These are phyloP conservation scores for Teleiodes luculella DNA, from an alignment of 2,888 invertebrate species.

Conservation along the genomic window DNA sequence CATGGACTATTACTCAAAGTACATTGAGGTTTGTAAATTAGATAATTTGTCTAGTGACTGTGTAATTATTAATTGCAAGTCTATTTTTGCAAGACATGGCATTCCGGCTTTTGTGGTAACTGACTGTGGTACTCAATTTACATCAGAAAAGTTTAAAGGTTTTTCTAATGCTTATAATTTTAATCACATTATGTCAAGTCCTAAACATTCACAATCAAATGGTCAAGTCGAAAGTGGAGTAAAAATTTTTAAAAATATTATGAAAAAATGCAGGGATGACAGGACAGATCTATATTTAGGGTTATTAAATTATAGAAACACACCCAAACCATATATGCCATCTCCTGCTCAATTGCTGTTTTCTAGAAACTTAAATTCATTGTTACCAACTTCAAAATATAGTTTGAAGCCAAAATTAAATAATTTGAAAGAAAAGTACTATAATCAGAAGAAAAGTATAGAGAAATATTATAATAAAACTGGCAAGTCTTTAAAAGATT, in stretches of 20 bases:
- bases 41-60: slow-evolving; percentile 10
- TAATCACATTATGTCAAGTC: slow-evolving; percentile 22
- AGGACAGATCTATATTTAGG: slow-evolving; percentile 27
- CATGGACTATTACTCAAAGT: slow-evolving; percentile 30
- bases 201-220: slow-evolving; percentile 25
- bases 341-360: slow-evolving; percentile 22
- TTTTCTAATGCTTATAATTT: slow-evolving; percentile 19
- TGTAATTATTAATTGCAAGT: slow-evolving; percentile 21
- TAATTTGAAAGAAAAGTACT: slow-evolving; percentile 4
- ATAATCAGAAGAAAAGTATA: slow-evolving; percentile 2
- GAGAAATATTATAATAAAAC: slow-evolving; percentile 18
- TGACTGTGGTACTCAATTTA: slow-evolving; percentile 27
- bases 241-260: slow-evolving; percentile 23
- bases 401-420: slow-evolving; percentile 11
- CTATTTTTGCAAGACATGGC: slow-evolving; percentile 25
- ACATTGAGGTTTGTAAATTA: slow-evolving; percentile 27
- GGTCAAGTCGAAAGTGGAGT: slow-evolving; percentile 26
- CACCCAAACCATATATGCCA: slow-evolving; percentile 25
- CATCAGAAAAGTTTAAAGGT: slow-evolving; percentile 17
- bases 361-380: slow-evolving; percentile 29
- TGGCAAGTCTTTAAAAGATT: slow-evolving; percentile 16
- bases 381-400: slow-evolving; percentile 18
- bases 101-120: slow-evolving; percentile 22
- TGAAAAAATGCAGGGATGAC: slow-evolving; percentile 27
- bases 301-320: slow-evolving; percentile 22